Evolutionary conservation across 1,140 invertebrate species (phyloP).

Genomic region (Temnothorax nylanderi): DNA sequence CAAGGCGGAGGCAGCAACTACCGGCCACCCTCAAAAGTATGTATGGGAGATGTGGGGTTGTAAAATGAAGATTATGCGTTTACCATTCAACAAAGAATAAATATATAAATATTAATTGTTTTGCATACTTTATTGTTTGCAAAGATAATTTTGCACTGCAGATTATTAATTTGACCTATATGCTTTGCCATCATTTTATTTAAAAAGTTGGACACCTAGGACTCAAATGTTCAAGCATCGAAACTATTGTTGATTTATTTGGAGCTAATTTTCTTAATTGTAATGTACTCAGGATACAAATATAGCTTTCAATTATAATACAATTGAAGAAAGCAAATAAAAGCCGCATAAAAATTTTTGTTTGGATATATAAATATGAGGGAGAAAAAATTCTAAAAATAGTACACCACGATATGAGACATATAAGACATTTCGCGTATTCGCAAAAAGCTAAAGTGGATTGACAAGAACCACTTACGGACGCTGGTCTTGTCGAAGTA

Average conservation of each 20-base stretch:
- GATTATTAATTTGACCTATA: neutral
- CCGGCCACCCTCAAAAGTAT: slow-evolving; percentile 65
- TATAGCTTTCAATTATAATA: neutral
- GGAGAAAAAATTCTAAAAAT: neutral
- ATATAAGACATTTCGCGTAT: slow-evolving; percentile 37
- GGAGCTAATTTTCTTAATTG: neutral
- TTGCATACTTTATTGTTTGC: neutral
- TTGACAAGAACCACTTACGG: slow-evolving; percentile 48
- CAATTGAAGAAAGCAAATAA: neutral
- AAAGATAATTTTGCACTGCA: neutral
- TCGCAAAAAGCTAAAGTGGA: slow-evolving; percentile 51
- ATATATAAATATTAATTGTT: neutral
- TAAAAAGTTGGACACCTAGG: neutral
- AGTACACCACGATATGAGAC: neutral
- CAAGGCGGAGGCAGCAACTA: slow-evolving; percentile 1
- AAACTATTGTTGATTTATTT: neutral
- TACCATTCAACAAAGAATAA: neutral
- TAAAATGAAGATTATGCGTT: neutral
- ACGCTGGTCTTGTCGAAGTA: slow-evolving; percentile 27
- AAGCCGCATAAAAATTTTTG: neutral
- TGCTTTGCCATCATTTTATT: neutral
- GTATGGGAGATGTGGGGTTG: slow-evolving; percentile 22
- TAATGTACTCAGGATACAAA: neutral
- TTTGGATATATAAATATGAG: neutral
- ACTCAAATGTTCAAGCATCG: neutral